Evolutionary conservation across 2,888 invertebrate species (phyloP).

Genomic region (Mesoligia furuncula): DNA sequence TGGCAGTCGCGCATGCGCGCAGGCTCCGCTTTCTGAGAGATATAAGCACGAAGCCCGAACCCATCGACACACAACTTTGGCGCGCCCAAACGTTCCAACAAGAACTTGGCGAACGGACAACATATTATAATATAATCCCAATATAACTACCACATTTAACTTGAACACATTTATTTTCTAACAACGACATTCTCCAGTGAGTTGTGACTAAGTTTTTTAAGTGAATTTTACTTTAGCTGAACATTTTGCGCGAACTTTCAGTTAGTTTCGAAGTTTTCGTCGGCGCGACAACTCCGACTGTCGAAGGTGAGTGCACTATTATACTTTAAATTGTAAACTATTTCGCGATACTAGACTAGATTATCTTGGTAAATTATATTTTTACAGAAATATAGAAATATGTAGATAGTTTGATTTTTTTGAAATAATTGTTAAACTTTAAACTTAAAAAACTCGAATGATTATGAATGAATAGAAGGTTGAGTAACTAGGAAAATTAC

Average conservation of each 20-base stretch:
- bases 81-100: conserved; percentile 85
- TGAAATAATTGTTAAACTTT: background rate
- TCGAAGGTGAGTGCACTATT: conserved; percentile 63
- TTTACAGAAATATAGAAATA: background rate
- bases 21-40: conserved; percentile 76
- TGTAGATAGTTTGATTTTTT: no score
- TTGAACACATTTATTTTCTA: conserved; percentile 64
- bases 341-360: conserved; percentile 8
- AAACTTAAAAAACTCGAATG: background rate
- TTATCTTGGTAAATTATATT: background rate
- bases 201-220: conserved; percentile 75
- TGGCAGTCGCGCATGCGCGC: conserved; percentile 83
- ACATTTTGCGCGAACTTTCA: conserved; percentile 76
- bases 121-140: conserved; percentile 60
- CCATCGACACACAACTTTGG: conserved; percentile 87
- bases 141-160: conserved; percentile 52
- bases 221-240: conserved; percentile 71
- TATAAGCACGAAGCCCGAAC: conserved; percentile 85
- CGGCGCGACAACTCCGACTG: conserved; percentile 69
- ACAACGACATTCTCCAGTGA: conserved; percentile 71
- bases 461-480: background rate
- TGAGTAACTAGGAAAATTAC: background rate
- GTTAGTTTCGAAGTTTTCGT: conserved; percentile 78
- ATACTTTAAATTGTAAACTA: conserved; percentile 50
- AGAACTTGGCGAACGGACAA: conserved; percentile 77